Conservation (phyloP, 2,113 vertebrate genomes). For the Rhodinocichla rosea region DNA sequence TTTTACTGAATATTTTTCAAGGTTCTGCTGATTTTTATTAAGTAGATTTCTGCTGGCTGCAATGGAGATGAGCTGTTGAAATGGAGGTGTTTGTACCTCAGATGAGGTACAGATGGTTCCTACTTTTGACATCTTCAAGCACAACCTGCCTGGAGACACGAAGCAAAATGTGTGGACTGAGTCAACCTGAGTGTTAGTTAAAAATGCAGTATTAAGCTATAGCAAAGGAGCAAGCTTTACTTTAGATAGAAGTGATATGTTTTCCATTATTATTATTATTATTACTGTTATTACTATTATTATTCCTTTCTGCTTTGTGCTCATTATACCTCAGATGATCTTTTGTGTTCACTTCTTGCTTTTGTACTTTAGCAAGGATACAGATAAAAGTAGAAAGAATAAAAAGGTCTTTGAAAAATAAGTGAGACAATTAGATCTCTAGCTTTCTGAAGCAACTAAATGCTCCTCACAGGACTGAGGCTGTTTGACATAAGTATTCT, state of each 20-base stretch:
- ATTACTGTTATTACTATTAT: background rate
- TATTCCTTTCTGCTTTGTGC: background rate
- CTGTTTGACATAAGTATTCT: background rate
- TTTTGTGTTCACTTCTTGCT: background rate
- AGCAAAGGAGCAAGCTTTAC: background rate
- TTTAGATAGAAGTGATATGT: background rate
- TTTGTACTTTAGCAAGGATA: background rate
- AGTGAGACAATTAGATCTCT: background rate
- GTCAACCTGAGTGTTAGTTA: background rate
- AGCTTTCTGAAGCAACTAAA: background rate
- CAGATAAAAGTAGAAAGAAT: background rate
- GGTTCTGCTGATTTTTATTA: background rate
- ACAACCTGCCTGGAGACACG: fast-evolving
- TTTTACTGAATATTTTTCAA: background rate
- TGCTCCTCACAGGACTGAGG: background rate
- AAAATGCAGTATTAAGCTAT: background rate
- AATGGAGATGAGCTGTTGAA: background rate
- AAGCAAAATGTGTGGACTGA: background rate
- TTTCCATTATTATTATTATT: background rate
- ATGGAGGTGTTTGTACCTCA: background rate
- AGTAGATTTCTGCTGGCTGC: background rate
- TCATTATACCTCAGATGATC: background rate
- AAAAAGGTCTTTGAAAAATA: background rate
- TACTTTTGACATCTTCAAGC: background rate
- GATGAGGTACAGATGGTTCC: background rate